These are phyloP conservation scores for Sinotaia quadrata DNA, from an alignment of 2,888 invertebrate species.

Conservation along the genomic window DNA sequence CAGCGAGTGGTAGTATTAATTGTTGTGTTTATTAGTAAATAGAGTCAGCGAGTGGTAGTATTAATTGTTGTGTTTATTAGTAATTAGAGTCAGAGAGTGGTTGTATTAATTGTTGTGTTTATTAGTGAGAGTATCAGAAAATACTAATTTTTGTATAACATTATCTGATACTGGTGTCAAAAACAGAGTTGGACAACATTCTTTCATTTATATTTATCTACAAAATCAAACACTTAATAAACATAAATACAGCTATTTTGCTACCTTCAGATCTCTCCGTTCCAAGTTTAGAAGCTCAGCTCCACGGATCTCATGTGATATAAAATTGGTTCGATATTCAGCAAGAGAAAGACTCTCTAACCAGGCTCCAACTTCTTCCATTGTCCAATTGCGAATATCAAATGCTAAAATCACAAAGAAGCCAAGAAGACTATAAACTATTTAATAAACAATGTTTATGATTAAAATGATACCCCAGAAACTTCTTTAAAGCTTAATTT, in stretches of 20 bases:
- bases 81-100: too few relatives aligned
- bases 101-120: too few relatives aligned
- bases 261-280: slow-evolving; percentile 77
- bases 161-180: background rate
- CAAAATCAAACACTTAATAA: background rate
- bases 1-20: too few relatives aligned
- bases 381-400: slow-evolving; percentile 81
- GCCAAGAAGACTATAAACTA: background rate
- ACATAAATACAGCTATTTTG: background rate
- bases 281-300: slow-evolving; percentile 89
- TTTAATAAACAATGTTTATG: too few relatives aligned
- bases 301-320: slow-evolving; percentile 92
- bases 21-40: too few relatives aligned
- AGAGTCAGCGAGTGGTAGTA: too few relatives aligned
- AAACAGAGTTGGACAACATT: background rate
- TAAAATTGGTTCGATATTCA: slow-evolving; percentile 92
- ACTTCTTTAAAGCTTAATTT: too few relatives aligned
- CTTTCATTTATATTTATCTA: background rate
- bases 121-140: too few relatives aligned
- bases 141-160: too few relatives aligned
- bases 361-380: slow-evolving; percentile 92
- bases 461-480: too few relatives aligned
- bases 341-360: slow-evolving; percentile 88
- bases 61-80: too few relatives aligned
- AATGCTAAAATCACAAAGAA: slow-evolving; percentile 48